Percentiles rank a stretch among this genome's conserved stretches.
Conservation (phyloP, 2,888 invertebrate species). For the Drosophila diplacantha region DNA sequence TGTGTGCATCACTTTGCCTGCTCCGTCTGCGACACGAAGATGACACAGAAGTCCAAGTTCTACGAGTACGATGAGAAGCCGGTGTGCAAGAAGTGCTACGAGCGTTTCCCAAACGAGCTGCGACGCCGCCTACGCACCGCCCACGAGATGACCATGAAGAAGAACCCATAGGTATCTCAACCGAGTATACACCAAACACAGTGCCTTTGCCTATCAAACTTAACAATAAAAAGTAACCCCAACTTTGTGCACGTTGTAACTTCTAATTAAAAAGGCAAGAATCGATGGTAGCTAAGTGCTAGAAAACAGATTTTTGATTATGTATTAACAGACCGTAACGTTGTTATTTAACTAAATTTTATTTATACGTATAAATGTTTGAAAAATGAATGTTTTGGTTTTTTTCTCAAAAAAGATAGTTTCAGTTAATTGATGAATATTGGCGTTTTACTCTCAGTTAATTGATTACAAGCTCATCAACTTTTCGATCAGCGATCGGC, state of each 20-base stretch:
- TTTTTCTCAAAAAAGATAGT: not conserved
- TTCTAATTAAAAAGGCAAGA: constrained; percentile 34
- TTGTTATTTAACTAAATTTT: constrained; percentile 67
- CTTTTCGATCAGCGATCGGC: constrained; percentile 17
- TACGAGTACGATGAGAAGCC: constrained; percentile 99
- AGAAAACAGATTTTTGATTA: constrained; percentile 34
- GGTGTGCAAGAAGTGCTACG: constrained; percentile 98
- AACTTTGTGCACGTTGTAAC: constrained; percentile 25
- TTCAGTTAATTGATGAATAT: not conserved
- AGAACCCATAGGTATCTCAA: constrained; percentile 65
- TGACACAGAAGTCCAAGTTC: constrained; percentile 98
- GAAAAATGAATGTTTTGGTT: constrained; percentile 39
- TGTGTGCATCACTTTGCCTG: constrained; percentile 99
- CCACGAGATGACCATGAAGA: constrained; percentile 87
- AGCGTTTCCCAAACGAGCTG: constrained; percentile 95
- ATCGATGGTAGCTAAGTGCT: constrained; percentile 39
- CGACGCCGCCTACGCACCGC: constrained; percentile 93
- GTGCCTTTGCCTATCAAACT: constrained; percentile 50
- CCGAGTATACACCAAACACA: constrained; percentile 46
- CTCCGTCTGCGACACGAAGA: constrained; percentile 96
- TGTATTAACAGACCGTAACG: constrained; percentile 57
- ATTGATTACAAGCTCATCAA: constrained; percentile 20
- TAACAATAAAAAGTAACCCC: constrained; percentile 34
- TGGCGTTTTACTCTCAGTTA: not conserved
- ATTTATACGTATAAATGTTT: constrained; percentile 65